These are phyloP conservation scores for Cassiopea xamachana DNA, from an alignment of 30 jellyfish, hydroid and myxozoan genomes.

Conservation along the genomic window DNA sequence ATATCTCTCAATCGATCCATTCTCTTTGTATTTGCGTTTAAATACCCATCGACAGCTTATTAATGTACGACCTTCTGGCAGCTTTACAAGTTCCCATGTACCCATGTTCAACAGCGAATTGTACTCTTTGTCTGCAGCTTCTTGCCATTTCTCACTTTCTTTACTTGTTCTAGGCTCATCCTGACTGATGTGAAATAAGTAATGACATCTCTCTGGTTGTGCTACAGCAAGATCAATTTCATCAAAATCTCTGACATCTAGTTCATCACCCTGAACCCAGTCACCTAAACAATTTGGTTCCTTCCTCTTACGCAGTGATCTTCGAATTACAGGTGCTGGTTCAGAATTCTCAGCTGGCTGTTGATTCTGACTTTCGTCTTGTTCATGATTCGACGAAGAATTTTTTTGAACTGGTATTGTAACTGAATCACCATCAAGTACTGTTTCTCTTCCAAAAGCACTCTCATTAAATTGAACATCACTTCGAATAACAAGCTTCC, in stretches of 20 bases:
- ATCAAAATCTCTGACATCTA: no score
- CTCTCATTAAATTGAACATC: neutral
- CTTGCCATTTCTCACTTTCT: slow-evolving; percentile 41
- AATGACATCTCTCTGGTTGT: no score
- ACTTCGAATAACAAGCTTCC: neutral
- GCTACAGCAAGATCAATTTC: no score
- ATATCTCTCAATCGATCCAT: slow-evolving; percentile 46
- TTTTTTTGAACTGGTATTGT: neutral
- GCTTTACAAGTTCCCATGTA: slow-evolving; percentile 39
- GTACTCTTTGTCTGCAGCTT: slow-evolving; percentile 47
- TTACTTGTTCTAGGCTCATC: neutral
- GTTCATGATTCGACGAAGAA: neutral
- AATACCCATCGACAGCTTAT: slow-evolving; percentile 57
- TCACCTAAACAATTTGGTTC: neutral
- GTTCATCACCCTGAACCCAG: no score
- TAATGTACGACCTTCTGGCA: slow-evolving; percentile 8
- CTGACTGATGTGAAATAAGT: neutral
- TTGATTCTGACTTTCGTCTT: neutral
- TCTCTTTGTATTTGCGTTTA: slow-evolving; percentile 11
- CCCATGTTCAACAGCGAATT: slow-evolving; percentile 24
- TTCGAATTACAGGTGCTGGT: neutral
- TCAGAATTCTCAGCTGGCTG: neutral
- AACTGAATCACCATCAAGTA: neutral
- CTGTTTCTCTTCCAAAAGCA: neutral
- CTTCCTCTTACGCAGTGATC: neutral